Evolutionary conservation across 2,888 invertebrate species (phyloP).

Genomic region (Lydus trimaculatus): DNA sequence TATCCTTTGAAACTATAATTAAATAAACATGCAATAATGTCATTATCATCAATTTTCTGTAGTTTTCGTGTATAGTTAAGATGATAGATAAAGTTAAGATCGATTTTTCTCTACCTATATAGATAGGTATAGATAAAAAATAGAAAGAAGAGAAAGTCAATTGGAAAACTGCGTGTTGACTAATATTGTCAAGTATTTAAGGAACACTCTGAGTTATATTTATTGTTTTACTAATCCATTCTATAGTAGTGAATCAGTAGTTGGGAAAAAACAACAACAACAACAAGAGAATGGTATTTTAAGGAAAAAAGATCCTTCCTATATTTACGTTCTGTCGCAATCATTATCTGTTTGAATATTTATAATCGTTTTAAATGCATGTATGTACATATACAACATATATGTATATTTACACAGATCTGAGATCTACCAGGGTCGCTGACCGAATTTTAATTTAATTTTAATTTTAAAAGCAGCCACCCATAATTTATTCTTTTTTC

Average conservation of each 20-base stretch:
- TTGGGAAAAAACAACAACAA: background rate
- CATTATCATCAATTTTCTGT: too few species aligned
- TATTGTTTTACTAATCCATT: background rate
- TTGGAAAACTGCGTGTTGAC: background rate
- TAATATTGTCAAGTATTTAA: background rate
- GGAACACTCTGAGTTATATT: background rate
- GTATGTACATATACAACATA: background rate
- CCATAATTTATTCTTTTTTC: background rate
- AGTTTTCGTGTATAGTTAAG: too few species aligned
- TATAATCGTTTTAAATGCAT: background rate
- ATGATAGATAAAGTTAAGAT: too few species aligned
- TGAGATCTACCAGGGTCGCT: background rate
- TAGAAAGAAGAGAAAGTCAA: slow-evolving; percentile 1
- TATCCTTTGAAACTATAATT: too few species aligned
- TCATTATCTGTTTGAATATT: slow-evolving; percentile 8
- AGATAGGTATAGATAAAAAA: too few species aligned
- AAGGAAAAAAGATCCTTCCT: background rate
- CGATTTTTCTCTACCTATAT: too few species aligned
- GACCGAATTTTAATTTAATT: slow-evolving; percentile 5
- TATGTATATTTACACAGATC: background rate
- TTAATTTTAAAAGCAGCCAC: background rate
- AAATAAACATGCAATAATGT: too few species aligned
- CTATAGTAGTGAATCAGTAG: background rate
- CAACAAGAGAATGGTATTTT: background rate
- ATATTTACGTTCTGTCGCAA: background rate